These are phyloP conservation scores for Sebastes kiyomatsui DNA, from an alignment of 2,797 vertebrate genomes.

Conservation along the genomic window DNA sequence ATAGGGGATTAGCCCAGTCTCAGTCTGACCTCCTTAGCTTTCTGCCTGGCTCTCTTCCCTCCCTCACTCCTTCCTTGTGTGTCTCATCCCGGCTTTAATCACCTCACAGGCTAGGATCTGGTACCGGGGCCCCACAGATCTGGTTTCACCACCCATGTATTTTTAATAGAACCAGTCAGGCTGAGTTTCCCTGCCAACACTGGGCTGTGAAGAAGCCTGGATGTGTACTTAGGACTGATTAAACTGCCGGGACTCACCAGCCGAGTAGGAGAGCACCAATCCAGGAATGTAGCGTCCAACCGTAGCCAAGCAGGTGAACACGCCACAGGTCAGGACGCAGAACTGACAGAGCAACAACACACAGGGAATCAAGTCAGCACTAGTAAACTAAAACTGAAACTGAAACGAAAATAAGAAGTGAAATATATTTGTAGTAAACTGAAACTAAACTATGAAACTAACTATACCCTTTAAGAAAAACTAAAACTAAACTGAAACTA, in stretches of 20 bases:
- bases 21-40: constrained; percentile 66
- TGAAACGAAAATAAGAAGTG: too few species aligned
- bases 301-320: constrained; percentile 89
- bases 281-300: constrained; percentile 92
- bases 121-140: constrained; percentile 52
- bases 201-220: constrained; percentile 12
- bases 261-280: constrained; percentile 90
- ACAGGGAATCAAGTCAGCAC: constrained; percentile 9
- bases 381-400: too few species aligned
- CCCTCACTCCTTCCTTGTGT: constrained; percentile 15
- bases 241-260: constrained; percentile 85
- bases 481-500: too few species aligned
- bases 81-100: constrained; percentile 66
- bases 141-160: constrained; percentile 69
- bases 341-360: constrained; percentile 83
- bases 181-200: constrained; percentile 34
- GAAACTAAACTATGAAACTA: too few species aligned
- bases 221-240: constrained; percentile 21
- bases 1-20: constrained; percentile 67
- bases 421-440: too few species aligned
- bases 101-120: constrained; percentile 48
- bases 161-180: constrained; percentile 60
- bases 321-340: constrained; percentile 90
- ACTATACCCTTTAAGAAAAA: too few species aligned
- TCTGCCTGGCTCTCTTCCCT: constrained; percentile 36